phyloP scores from a whole-genome alignment of 1,140 invertebrate genomes.

The Bombus pyrosoma region DNA sequence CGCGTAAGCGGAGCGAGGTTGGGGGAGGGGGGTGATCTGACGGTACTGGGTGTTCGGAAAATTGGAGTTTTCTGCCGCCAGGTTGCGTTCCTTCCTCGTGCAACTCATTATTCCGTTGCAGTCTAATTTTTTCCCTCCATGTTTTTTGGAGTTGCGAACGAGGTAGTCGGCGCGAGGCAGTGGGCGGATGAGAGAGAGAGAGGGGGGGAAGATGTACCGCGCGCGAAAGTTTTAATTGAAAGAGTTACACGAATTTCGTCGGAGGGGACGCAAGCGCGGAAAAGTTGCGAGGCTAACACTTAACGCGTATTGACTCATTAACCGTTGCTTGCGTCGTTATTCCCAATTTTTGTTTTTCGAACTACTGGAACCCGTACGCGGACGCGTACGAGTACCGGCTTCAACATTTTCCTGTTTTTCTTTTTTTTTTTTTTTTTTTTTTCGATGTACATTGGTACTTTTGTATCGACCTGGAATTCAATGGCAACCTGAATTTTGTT shows the following conservation, averaged over 20 bases:
- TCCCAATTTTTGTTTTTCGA: slow-evolving; percentile 30
- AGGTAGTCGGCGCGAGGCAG: neutral
- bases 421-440: neutral
- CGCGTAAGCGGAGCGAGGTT: too few species aligned
- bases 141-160: slow-evolving; percentile 21
- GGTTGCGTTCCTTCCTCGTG: slow-evolving; percentile 36
- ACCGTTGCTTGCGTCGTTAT: slow-evolving; percentile 39
- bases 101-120: slow-evolving; percentile 63
- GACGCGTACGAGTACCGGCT: neutral
- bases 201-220: slow-evolving; percentile 52
- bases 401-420: neutral
- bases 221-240: slow-evolving; percentile 68
- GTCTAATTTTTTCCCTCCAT: slow-evolving; percentile 42
- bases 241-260: slow-evolving; percentile 63
- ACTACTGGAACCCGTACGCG: neutral
- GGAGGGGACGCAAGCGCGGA: slow-evolving; percentile 38
- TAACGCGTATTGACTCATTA: slow-evolving; percentile 55
- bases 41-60: slow-evolving; percentile 3
- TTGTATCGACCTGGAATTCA: neutral
- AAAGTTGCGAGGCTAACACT: slow-evolving; percentile 47
- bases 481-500: neutral
- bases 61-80: slow-evolving; percentile 22
- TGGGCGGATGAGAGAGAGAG: neutral
- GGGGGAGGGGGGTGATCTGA: too few species aligned
- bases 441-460: neutral